These are phyloP conservation scores for Silurus meridionalis DNA, from an alignment of 2,113 vertebrate species.

Conservation along the genomic window DNA sequence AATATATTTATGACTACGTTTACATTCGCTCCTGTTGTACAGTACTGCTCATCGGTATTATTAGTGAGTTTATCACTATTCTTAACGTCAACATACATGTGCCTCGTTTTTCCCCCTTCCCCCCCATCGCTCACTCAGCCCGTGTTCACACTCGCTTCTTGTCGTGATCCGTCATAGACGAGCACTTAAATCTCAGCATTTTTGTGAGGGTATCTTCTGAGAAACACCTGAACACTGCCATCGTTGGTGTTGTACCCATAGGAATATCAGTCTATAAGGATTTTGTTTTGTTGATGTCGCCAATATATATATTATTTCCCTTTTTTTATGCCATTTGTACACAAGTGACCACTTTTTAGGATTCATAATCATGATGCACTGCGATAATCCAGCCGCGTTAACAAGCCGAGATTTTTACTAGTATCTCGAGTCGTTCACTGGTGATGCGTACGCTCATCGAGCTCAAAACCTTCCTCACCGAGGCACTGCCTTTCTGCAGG, in stretches of 20 bases:
- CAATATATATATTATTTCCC: neutral
- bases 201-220: slow-evolving; percentile 11
- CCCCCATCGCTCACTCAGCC: neutral
- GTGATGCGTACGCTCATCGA: neutral
- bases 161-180: neutral
- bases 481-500: neutral
- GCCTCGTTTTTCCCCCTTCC: slow-evolving; percentile 2
- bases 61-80: slow-evolving; percentile 58
- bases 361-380: neutral
- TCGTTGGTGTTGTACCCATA: slow-evolving; percentile 39
- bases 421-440: neutral
- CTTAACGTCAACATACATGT: slow-evolving; percentile 48
- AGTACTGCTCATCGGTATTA: slow-evolving; percentile 58
- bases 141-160: neutral
- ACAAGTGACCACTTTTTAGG: slow-evolving; percentile 19
- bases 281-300: slow-evolving; percentile 1
- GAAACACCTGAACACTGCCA: slow-evolving; percentile 50
- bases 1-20: slow-evolving; percentile 73
- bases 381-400: neutral
- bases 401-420: neutral
- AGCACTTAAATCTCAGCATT: slow-evolving; percentile 24
- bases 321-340: slow-evolving; percentile 28
- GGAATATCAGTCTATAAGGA: neutral
- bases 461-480: neutral
- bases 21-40: slow-evolving; percentile 59